Base-by-base conservation (phyloP, 2,797 vertebrate species). In the Halcyon chelicuti region DNA sequence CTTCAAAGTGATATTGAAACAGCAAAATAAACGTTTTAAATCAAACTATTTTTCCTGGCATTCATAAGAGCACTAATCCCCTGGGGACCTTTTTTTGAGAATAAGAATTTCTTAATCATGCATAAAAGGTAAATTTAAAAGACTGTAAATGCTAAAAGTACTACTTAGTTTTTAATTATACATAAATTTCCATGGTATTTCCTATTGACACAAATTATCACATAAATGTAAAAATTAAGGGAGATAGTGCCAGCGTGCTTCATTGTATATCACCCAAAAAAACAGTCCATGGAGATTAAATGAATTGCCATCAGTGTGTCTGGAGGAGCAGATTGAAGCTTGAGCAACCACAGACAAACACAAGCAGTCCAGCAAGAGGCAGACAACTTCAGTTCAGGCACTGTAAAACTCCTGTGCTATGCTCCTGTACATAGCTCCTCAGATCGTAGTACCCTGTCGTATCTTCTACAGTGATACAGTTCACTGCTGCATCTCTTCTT, bases 281-380 rank as follows among this genome's bases (percentile, higher is more conserved):
- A 2, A 23, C 47, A 26, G 4, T 15, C 9, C 12, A 28, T 39
- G 1, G 3, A 33, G 12, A 58, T 35, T 33, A 72, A 85, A 82
- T 18, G 7, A 55, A 67, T 49, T n/a, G 4, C 22, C 6, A 5
- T 25, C 44, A 11, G 19, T 10, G 14, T 8, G 10, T 25, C 44
- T 37, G 14, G 23, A 60, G 28, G 26, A 81, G 18, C 31, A 72
- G 31, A 33, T 2, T 44, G 49, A 61, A 75, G 4, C 22, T 40
- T 26, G 12, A 49, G 10, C 15, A 68, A 5, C 9, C 37, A n/a
- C 5, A 47, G 29, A 19, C 29, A 7, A 47, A 51, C 8, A 9
- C 0, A 0, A 2, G 3, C 18, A 51, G 40, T 17, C 35, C 62
- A 55, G 46, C 10, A 42, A 47, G 52, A 17, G 10, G 12, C 3